Evolutionary conservation across 2,113 vertebrate genomes (phyloP).

Genomic region (Rhinichthys klamathensis): DNA sequence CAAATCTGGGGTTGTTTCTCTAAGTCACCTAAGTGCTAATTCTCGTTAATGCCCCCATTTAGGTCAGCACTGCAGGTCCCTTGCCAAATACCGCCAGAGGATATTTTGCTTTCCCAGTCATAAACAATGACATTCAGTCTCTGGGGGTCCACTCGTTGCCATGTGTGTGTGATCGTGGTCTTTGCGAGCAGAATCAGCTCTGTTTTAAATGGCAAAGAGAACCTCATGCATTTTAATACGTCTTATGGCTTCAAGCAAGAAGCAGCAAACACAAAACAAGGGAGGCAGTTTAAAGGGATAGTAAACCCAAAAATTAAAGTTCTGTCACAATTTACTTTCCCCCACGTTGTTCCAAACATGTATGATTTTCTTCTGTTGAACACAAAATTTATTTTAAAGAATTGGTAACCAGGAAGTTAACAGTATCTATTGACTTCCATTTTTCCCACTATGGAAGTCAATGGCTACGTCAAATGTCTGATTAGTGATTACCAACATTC

Average conservation of each 20-base stretch:
- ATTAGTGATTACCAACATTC: too few species aligned
- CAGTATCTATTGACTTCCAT: too few species aligned
- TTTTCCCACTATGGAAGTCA: too few species aligned
- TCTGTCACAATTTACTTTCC: too few species aligned
- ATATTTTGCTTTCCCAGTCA: conserved; percentile 59
- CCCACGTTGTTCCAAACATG: too few species aligned
- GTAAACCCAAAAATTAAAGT: too few species aligned
- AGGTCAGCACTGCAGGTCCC: conserved; percentile 47
- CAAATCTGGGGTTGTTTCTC: conserved; percentile 28
- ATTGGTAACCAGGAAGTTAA: too few species aligned
- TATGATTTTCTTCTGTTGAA: too few species aligned
- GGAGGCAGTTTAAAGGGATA: conserved; percentile 49
- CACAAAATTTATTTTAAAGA: too few species aligned
- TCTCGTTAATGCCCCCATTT: conserved; percentile 57
- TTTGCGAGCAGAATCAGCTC: conserved; percentile 56
- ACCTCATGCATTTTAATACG: conserved; percentile 74
- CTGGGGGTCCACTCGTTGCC: conserved; percentile 36
- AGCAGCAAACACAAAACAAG: conserved; percentile 65
- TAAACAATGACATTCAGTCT: conserved; percentile 60
- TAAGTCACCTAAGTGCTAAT: conserved; percentile 49
- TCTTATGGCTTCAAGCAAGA: conserved; percentile 68
- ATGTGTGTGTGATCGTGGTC: conserved; percentile 59
- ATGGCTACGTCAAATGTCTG: too few species aligned
- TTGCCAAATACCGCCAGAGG: conserved; percentile 53
- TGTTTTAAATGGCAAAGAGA: conserved; percentile 65